Conservation (phyloP, 2,797 vertebrate species). For the Eulemur mongoz region DNA sequence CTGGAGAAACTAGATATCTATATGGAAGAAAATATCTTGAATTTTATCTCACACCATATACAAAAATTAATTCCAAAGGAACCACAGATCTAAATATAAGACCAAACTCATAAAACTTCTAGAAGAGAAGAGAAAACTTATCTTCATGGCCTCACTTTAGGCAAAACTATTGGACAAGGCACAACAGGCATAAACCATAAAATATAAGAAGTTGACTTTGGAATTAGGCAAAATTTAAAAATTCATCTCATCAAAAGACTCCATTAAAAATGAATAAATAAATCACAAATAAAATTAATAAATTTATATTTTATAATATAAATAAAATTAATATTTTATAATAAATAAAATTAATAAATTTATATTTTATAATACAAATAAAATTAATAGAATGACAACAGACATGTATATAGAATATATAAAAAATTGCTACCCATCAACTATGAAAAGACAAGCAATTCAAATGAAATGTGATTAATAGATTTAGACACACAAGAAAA, state of each 20-base stretch:
- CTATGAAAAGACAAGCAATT: not conserved
- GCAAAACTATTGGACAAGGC: not conserved
- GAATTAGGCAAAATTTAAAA: not conserved
- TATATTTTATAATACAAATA: not conserved
- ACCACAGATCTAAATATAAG: not conserved
- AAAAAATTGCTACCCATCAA: not conserved
- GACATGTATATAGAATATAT: not conserved
- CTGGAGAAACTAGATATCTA: not conserved
- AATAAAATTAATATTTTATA: not conserved
- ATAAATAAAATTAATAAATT: not conserved
- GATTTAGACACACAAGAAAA: not conserved
- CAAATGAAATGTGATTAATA: not conserved
- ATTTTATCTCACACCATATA: not conserved
- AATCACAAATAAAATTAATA: not conserved
- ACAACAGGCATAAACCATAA: not conserved
- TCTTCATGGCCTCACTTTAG: not conserved
- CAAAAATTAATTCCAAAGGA: not conserved
- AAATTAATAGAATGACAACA: not conserved
- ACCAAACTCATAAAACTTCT: not conserved
- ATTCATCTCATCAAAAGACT: not conserved
- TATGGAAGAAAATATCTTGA: not conserved
- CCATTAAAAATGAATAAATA: conserved; percentile 32
- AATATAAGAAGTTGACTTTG: not conserved
- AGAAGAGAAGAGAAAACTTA: not conserved
- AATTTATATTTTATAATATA: too few relatives aligned